Base-by-base conservation (phyloP, 2,888 invertebrate species). In the Lycophotia porphyrea region DNA sequence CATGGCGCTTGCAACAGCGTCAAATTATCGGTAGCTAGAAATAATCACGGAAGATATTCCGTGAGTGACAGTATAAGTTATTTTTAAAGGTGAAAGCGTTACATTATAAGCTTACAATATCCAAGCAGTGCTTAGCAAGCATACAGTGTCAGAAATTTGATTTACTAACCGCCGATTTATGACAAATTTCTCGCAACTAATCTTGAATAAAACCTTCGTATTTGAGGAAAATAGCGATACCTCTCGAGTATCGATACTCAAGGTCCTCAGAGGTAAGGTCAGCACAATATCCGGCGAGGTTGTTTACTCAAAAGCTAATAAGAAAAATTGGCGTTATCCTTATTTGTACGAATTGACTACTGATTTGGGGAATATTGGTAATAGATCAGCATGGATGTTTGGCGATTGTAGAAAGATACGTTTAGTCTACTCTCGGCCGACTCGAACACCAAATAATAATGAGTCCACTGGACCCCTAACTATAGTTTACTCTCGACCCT, bases 141-240 rank as follows among this genome's bases (percentile, higher is more conserved):
- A 39, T 9, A 18, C 4, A 21, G 9, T 27, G 21, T 5, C 4
- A 36, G 31, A 47, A 47, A 5, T 13, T 39, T 49, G 7, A 34
- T 31, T n/a, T 49, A 27, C n/a, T 31, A 31, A 61, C 36, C 36
- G 11, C 31, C 1, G 0, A 47, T 27, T 36, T 31, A 5, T 27
- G 18, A 49, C 15, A 3, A 65, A 11, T 65, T 18, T 36, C 11
- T 31, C 65, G 18, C 27, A 64, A 49, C 24, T n/a, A 55, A 76
- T 55, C 52, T 82, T 61, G 4, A 31, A 21, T 31, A n/a, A 44
- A 74, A 39, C 60, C 58, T 68, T 60, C 27, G n/a, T 31, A 52
- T 60, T 83, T 78, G 67, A 81, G 68, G 84, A 71, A 63, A 78
- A 83, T 47, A 60, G 76, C 76, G 39, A n/a, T 52, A 77, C 47